phyloP scores from a whole-genome alignment of 37 sponge, comb jelly and placozoan species.

The Agelas oroides region DNA sequence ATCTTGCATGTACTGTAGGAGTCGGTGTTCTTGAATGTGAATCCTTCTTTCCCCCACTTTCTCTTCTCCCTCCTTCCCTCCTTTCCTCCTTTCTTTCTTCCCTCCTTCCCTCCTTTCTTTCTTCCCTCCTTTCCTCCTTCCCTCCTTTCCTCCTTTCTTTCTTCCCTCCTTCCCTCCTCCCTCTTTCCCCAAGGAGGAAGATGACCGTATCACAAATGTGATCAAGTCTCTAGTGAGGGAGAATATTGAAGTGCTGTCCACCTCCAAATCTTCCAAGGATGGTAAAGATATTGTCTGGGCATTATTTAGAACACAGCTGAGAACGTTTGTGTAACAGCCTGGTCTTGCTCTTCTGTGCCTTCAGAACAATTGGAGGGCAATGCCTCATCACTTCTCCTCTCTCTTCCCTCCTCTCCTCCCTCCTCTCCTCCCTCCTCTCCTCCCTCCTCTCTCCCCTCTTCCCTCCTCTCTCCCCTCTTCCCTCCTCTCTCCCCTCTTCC shows the following conservation, averaged over 20 bases:
- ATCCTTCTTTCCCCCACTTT: not conserved
- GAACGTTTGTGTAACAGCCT: too few species aligned
- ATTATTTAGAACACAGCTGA: too few species aligned
- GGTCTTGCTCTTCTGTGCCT: too few species aligned
- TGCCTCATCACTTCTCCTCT: not conserved
- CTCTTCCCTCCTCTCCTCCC: not conserved
- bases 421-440: not conserved
- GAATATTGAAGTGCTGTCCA: constrained; percentile 52
- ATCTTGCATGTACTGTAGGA: not conserved
- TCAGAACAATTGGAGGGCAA: too few species aligned
- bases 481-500: too few species aligned
- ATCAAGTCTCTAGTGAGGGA: constrained; percentile 74
- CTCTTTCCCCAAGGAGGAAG: constrained; percentile 58
- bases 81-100: not conserved
- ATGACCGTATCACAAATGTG: constrained; percentile 38
- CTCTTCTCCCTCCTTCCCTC: not conserved
- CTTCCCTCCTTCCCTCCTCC: not conserved
- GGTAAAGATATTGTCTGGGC: constrained; percentile 40
- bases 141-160: not conserved
- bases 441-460: constrained; percentile 7
- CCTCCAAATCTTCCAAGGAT: constrained; percentile 49
- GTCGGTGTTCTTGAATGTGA: not conserved
- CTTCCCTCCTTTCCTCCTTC: not conserved
- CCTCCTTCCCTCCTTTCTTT: not conserved
- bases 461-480: not conserved